A percentile compares a stretch with the other conserved stretches of the same genome.
phyloP scores from a whole-genome alignment of 2,797 vertebrate species.

The Onychomys torridus region DNA sequence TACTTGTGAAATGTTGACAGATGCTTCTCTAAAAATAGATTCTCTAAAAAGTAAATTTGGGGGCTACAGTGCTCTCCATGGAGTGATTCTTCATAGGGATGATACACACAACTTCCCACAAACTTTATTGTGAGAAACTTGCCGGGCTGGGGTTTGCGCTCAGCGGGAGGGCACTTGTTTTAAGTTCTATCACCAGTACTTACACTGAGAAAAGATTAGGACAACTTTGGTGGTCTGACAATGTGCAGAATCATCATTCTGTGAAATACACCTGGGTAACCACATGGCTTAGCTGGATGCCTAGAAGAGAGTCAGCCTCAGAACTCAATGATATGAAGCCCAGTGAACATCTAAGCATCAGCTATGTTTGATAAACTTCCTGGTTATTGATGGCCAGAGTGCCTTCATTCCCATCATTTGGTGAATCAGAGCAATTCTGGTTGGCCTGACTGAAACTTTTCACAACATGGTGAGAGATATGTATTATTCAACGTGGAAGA shows the following conservation, averaged over 20 bases:
- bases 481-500: neutral
- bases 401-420: neutral
- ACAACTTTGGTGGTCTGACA: neutral
- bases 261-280: neutral
- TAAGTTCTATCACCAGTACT: neutral
- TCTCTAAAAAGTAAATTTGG: neutral
- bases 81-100: neutral
- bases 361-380: neutral
- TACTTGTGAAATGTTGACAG: conserved; percentile 55
- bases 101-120: neutral
- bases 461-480: neutral
- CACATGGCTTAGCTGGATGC: neutral
- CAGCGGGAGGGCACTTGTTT: neutral
- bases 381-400: neutral
- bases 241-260: neutral
- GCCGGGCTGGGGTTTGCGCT: neutral
- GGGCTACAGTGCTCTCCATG: neutral
- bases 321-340: neutral
- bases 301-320: neutral
- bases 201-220: neutral
- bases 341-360: neutral
- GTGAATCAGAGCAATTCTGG: neutral
- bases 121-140: neutral
- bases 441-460: neutral
- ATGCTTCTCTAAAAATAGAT: conserved; percentile 54